phyloP scores from a whole-genome alignment of 2,113 vertebrate genomes.

The Labeo rohita region DNA sequence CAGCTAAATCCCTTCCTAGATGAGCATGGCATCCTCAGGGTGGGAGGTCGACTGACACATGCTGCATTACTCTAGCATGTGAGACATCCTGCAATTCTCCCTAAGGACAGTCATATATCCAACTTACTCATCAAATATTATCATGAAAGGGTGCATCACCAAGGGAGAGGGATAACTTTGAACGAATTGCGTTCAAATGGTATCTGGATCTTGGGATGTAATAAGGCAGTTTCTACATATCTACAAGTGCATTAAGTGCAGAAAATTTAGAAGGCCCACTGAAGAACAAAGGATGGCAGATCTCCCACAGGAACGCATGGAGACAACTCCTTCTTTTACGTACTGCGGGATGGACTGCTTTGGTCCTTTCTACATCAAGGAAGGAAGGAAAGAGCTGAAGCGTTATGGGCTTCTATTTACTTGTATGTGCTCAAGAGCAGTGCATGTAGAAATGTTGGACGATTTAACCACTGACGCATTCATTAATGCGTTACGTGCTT shows the following conservation, averaged over 20 bases:
- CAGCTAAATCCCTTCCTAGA: slow-evolving; percentile 50
- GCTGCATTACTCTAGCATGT: slow-evolving; percentile 40
- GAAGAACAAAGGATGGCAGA: slow-evolving; percentile 37
- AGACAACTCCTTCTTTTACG: background rate
- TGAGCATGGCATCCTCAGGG: slow-evolving; percentile 47
- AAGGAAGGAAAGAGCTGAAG: slow-evolving; percentile 19
- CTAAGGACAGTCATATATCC: slow-evolving; percentile 37
- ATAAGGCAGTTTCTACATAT: slow-evolving; percentile 21
- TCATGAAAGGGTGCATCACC: slow-evolving; percentile 37
- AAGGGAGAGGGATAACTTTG: slow-evolving; percentile 38
- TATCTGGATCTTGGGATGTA: slow-evolving; percentile 26
- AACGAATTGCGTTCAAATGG: slow-evolving; percentile 42
- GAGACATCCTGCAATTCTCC: slow-evolving; percentile 48
- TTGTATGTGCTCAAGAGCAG: slow-evolving; percentile 18
- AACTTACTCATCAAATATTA: slow-evolving; percentile 37
- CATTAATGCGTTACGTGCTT: background rate
- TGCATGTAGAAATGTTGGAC: slow-evolving; percentile 35
- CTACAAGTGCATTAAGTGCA: slow-evolving; percentile 36
- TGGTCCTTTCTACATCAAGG: background rate
- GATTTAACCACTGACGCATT: slow-evolving; percentile 19
- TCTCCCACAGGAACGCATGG: background rate
- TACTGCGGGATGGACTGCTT: background rate
- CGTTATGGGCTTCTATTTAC: slow-evolving; percentile 14
- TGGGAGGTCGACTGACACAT: slow-evolving; percentile 47
- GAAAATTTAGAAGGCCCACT: slow-evolving; percentile 36